Conservation (phyloP, 1,140 invertebrate species). For the Akabosia matsudoensis region DNA sequence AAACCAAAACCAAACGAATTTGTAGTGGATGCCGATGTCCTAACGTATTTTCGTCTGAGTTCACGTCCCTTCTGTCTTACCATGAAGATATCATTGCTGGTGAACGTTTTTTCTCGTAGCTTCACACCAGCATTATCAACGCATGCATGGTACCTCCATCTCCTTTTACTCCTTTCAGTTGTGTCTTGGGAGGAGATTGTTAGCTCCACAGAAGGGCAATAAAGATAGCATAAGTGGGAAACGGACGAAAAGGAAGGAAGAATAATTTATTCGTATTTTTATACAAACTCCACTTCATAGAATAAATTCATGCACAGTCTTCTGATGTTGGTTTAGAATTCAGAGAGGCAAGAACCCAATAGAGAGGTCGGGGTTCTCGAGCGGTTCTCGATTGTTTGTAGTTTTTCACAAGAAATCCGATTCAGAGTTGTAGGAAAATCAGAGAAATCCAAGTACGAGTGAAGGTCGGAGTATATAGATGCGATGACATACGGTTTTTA, state of each 20-base stretch:
- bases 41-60: background rate
- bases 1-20: no score
- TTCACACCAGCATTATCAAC: conserved; percentile 5
- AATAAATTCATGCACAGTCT: background rate
- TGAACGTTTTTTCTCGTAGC: background rate
- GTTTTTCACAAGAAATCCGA: no score
- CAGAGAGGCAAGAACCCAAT: background rate
- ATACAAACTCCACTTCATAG: background rate
- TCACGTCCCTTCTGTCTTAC: background rate
- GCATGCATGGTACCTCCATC: background rate
- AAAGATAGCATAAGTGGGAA: background rate
- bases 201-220: conserved; percentile 1
- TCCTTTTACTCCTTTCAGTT: background rate
- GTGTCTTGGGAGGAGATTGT: background rate
- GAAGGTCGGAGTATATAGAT: no score
- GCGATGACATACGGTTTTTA: no score
- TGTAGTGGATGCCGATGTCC: background rate
- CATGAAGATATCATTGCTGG: background rate
- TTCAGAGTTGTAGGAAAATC: no score
- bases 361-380: no score
- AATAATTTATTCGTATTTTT: conserved; percentile 11
- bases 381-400: background rate
- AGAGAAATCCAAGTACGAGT: no score
- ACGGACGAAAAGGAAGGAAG: background rate
- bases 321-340: background rate